Evolutionary conservation across 2,113 vertebrate species (phyloP).

Genomic region (Dicentrarchus labrax): DNA sequence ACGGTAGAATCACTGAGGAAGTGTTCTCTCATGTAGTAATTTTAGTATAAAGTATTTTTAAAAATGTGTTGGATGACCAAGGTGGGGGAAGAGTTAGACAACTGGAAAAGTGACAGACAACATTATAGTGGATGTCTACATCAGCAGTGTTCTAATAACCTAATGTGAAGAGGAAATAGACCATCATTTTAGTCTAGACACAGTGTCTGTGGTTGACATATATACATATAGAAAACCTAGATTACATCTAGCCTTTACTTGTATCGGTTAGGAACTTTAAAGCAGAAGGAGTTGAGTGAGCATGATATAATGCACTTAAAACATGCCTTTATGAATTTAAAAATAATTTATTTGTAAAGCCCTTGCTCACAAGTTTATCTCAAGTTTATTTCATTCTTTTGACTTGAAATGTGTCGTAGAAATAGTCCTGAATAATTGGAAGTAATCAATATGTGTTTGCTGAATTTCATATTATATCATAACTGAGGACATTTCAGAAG

Average conservation of each 20-base stretch:
- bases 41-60: background rate
- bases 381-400: no score
- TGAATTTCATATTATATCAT: background rate
- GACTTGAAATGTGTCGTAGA: background rate
- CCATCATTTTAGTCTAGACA: background rate
- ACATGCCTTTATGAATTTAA: background rate
- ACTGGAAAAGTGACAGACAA: background rate
- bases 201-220: background rate
- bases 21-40: background rate
- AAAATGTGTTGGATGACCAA: background rate
- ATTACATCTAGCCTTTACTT: background rate
- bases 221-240: background rate
- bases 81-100: background rate
- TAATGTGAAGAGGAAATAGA: constrained; percentile 6
- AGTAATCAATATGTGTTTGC: background rate
- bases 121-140: background rate
- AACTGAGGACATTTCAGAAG: background rate
- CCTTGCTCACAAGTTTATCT: no score
- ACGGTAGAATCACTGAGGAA: background rate
- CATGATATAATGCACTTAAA: background rate
- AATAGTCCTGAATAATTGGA: background rate
- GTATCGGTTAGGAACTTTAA: background rate
- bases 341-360: background rate
- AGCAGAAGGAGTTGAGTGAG: background rate
- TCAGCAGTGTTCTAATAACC: background rate